These are phyloP conservation scores for rat (Rattus norvegicus) DNA, from an alignment of 2,113 vertebrate species.

Conservation along the genomic window DNA sequence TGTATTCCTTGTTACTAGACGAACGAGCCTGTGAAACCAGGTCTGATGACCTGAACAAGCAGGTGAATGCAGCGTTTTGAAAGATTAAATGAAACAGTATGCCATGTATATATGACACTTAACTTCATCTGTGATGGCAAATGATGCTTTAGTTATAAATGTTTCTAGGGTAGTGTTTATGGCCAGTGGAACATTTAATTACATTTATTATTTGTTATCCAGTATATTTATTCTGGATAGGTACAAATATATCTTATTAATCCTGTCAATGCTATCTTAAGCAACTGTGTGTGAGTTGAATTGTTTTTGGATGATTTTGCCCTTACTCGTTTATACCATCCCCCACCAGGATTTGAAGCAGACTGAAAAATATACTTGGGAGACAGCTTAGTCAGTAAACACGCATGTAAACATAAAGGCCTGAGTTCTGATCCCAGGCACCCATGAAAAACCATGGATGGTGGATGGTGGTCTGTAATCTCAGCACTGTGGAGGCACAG, in stretches of 20 bases:
- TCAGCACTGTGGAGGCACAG: neutral
- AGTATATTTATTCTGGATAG: neutral
- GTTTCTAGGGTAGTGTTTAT: neutral
- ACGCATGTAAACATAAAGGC: neutral
- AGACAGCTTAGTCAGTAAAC: neutral
- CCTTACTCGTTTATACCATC: conserved; percentile 37
- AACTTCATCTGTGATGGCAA: neutral
- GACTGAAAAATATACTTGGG: conserved; percentile 45
- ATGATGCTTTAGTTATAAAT: conserved; percentile 44
- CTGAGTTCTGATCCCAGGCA: neutral
- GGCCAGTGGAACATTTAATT: conserved; percentile 8
- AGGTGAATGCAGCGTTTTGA: neutral
- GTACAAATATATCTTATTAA: neutral
- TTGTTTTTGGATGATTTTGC: conserved; percentile 40
- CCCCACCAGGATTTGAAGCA: conserved; percentile 42
- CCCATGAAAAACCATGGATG: neutral
- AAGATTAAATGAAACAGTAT: conserved; percentile 24
- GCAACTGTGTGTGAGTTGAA: conserved; percentile 10
- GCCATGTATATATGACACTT: neutral
- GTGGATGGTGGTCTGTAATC: neutral
- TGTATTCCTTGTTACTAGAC: conserved; percentile 6
- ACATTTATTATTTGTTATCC: neutral
- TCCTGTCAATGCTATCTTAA: neutral
- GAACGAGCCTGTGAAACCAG: neutral
- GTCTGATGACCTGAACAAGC: neutral